These are phyloP conservation scores for Halcyon senegalensis DNA, from an alignment of 2,113 vertebrate genomes.

Conservation along the genomic window DNA sequence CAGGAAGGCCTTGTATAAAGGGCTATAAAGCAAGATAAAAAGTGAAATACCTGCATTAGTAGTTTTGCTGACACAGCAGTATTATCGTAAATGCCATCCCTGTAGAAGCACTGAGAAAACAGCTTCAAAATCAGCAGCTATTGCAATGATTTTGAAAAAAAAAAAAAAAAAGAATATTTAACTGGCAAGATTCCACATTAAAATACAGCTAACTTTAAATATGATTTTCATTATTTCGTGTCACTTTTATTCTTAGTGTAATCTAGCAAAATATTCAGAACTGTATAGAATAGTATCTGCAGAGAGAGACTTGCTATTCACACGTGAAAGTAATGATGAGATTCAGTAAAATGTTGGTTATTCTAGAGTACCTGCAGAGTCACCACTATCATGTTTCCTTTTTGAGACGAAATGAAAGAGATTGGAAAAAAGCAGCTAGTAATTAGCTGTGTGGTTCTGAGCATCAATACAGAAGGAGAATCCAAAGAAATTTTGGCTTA, in stretches of 20 bases:
- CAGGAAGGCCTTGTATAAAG: conserved; percentile 45
- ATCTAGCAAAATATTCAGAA: conserved; percentile 62
- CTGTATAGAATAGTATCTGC: conserved; percentile 34
- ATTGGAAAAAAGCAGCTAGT: conserved; percentile 27
- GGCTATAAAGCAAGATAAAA: conserved; percentile 55
- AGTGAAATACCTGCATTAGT: conserved; percentile 22
- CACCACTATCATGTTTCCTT: not conserved
- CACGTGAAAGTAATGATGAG: conserved; percentile 42
- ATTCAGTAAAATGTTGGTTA: conserved; percentile 27
- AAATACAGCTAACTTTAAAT: conserved; percentile 54
- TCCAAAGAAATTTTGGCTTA: not conserved
- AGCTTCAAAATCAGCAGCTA: conserved; percentile 54
- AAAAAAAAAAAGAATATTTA: not conserved
- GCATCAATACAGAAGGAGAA: not conserved
- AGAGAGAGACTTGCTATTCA: conserved; percentile 13
- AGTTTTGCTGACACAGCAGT: conserved; percentile 51
- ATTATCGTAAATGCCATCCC: conserved; percentile 24
- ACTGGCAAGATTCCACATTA: conserved; percentile 70
- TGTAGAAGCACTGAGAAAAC: conserved; percentile 7
- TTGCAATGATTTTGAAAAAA: conserved; percentile 26
- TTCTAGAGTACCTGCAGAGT: conserved; percentile 44
- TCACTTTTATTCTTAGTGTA: conserved; percentile 73
- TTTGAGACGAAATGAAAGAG: conserved; percentile 40
- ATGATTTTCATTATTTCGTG: conserved; percentile 59
- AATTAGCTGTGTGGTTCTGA: not conserved